These are phyloP conservation scores for Drosophila lowei DNA, from an alignment of 1,140 invertebrate species.

Conservation along the genomic window DNA sequence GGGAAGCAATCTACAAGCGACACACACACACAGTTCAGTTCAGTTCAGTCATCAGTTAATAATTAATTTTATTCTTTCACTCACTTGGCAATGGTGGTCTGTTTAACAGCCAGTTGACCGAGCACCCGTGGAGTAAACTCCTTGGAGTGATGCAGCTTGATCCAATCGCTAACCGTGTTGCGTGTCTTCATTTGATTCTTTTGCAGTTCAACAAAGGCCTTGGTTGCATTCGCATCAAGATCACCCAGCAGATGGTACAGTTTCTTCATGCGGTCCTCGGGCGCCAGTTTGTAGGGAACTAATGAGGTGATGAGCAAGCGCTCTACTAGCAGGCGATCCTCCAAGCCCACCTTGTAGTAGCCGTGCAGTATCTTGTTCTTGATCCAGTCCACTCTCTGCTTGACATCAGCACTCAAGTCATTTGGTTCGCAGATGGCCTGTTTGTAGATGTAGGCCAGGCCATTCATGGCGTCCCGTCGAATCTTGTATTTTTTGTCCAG, in stretches of 20 bases:
- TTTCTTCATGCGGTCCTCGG: slow-evolving; percentile 96
- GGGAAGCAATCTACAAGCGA: slow-evolving; percentile 86
- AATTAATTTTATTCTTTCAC: neutral
- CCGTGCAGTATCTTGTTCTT: slow-evolving; percentile 98
- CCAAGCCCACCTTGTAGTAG: slow-evolving; percentile 86
- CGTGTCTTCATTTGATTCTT: slow-evolving; percentile 95
- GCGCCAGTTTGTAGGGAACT: slow-evolving; percentile 94
- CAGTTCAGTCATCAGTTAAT: neutral
- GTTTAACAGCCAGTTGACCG: slow-evolving; percentile 87
- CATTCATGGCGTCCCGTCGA: slow-evolving; percentile 94
- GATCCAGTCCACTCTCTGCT: slow-evolving; percentile 97
- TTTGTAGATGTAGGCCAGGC: slow-evolving; percentile 96
- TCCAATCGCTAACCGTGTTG: slow-evolving; percentile 92
- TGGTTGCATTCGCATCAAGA: slow-evolving; percentile 97
- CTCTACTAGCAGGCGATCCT: slow-evolving; percentile 94
- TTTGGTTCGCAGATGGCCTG: slow-evolving; percentile 92
- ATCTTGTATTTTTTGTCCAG: slow-evolving; percentile 99
- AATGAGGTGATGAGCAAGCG: slow-evolving; percentile 97
- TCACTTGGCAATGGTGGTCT: slow-evolving; percentile 77
- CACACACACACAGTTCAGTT: neutral
- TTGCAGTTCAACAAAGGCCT: slow-evolving; percentile 97
- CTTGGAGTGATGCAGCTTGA: slow-evolving; percentile 89
- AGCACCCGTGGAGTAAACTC: slow-evolving; percentile 86
- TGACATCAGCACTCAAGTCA: slow-evolving; percentile 92
- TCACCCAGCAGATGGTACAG: slow-evolving; percentile 95